These are phyloP conservation scores for Diuraphis noxia DNA, from an alignment of 1,140 invertebrate species.

Conservation along the genomic window DNA sequence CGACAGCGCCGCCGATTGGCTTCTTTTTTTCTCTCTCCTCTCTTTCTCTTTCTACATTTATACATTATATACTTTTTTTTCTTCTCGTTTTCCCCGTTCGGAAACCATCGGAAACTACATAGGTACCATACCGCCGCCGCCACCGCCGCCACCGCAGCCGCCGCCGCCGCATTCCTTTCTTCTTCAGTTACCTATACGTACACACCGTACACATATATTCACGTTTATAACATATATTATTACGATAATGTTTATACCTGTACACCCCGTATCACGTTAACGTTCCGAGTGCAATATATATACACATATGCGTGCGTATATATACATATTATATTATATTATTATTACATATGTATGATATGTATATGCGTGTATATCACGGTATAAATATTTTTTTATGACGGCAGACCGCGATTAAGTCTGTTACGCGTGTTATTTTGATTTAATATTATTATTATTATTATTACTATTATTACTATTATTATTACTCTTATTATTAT, in stretches of 20 bases:
- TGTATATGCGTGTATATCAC: slow-evolving; percentile 18
- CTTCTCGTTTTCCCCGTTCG: slow-evolving; percentile 26
- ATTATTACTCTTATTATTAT: not conserved
- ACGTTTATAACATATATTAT: slow-evolving; percentile 51
- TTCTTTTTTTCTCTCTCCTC: slow-evolving; percentile 17
- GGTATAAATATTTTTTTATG: slow-evolving; percentile 37
- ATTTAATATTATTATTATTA: not conserved
- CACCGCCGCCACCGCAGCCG: not conserved
- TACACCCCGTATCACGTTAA: slow-evolving; percentile 51
- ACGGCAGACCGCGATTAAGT: slow-evolving; percentile 34
- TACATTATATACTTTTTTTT: not conserved
- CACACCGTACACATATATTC: slow-evolving; percentile 28
- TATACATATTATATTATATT: slow-evolving; percentile 25
- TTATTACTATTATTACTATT: not conserved
- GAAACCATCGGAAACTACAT: slow-evolving; percentile 45
- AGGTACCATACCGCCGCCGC: slow-evolving; percentile 16
- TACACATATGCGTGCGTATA: not conserved
- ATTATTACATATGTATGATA: slow-evolving; percentile 33
- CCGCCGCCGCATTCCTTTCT: slow-evolving; percentile 48
- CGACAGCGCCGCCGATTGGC: not conserved
- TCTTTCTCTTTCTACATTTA: slow-evolving; percentile 26
- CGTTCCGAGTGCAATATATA: slow-evolving; percentile 11
- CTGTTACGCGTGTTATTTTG: not conserved
- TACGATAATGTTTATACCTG: slow-evolving; percentile 52
- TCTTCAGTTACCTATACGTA: slow-evolving; percentile 33